Evolutionary conservation across 92 coral and sea anemone genomes (phyloP).

Genomic region (Plumapathes pennacea): DNA sequence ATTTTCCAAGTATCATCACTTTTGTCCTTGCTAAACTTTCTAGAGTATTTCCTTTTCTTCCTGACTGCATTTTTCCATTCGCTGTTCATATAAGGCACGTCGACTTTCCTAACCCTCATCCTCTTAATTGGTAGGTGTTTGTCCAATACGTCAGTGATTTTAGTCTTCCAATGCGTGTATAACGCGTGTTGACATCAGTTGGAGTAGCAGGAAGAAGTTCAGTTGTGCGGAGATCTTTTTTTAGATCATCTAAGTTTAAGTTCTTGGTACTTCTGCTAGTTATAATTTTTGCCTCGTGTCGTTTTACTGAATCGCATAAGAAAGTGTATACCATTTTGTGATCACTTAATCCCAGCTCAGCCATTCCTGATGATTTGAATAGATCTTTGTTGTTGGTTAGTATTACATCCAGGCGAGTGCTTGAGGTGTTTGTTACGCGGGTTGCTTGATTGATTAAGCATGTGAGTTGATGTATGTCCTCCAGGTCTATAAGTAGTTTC

Average conservation of each 20-base stretch:
- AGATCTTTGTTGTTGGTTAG: conserved; percentile 33
- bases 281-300: conserved; percentile 19
- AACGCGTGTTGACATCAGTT: too few relatives aligned
- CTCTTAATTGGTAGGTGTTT: conserved; percentile 24
- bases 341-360: conserved; percentile 48
- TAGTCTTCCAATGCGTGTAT: background rate
- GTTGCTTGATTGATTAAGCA: conserved; percentile 28
- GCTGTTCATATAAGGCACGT: too few relatives aligned
- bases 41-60: too few relatives aligned
- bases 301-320: conserved; percentile 7
- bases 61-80: conserved; percentile 23
- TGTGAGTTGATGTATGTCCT: conserved; percentile 14
- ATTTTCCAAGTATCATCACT: too few relatives aligned
- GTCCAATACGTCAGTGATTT: background rate
- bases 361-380: conserved; percentile 18
- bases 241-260: conserved; percentile 7
- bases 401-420: conserved; percentile 32
- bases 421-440: conserved; percentile 17
- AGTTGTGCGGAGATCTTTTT: conserved; percentile 5
- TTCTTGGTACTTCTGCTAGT: conserved; percentile 21
- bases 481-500: too few relatives aligned
- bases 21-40: too few relatives aligned
- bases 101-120: conserved; percentile 32
- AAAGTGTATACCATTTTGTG: conserved; percentile 35
- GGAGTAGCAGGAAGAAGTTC: conserved; percentile 2